Base-by-base conservation (phyloP, 2,113 vertebrate genomes). In the Ramphastos sulfuratus region DNA sequence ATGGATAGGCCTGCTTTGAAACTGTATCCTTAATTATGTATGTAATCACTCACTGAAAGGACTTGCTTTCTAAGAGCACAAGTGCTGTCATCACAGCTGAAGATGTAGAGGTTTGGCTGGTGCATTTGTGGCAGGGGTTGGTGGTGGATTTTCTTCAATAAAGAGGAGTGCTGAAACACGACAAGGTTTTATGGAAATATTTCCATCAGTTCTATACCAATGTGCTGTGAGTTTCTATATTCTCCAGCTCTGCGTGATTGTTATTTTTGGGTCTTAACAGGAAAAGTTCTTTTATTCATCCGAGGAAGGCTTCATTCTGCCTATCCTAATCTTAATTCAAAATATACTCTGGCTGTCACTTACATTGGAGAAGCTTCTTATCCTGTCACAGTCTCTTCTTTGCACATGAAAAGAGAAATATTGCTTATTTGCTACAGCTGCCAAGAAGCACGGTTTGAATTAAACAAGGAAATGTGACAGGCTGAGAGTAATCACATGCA, bases 381-480 rank as follows among this genome's bases (percentile, higher is more conserved):
- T 84, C 63, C 94, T 95, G 94, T 95, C 90, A 93, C 87, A 95
- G 95, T 86, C 70, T 93, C 95, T 86, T 94, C 94, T 96, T 94
- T 86, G 87, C 93, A 95, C 87, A 96, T 95, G 90, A 95, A 96
- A 95, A 95, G 92, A 92, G 87, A 95, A 96, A 94, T 96, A 96
- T 93, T 94, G 73, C 93, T 88, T 96, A 96, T 96, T 94, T 95
- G 82, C 91, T 90, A 93, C 86, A 93, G 93, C 93, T 96, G 95
- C 95, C 96, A 96, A 95, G 94, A 95, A 95, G 82, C 17, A 87
- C 21, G 0, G 94, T 93, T 95, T 93, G 94, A 94, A 95, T 96
- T 95, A 94, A 93, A 93, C 85, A 90, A 83, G 82, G 82, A n/a
- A 0, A 79, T 72, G 82, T 95, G 95, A 95, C 94, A 94, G 94